phyloP scores from a whole-genome alignment of 2,888 invertebrate species.

The Notocelia uddmanniana region DNA sequence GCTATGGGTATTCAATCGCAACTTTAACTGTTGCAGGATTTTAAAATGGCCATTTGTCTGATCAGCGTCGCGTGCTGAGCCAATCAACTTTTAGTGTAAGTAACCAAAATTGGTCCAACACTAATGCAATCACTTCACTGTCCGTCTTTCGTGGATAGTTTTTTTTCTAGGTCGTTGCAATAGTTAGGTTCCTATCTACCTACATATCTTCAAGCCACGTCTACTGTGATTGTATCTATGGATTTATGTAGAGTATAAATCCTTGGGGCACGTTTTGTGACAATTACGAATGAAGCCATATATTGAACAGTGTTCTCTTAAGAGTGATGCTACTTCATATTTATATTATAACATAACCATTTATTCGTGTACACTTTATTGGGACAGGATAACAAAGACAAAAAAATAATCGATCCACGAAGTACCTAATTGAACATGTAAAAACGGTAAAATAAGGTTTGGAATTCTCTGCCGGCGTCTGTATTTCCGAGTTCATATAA shows the following conservation, averaged over 20 bases:
- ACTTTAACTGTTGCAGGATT: background rate
- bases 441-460: background rate
- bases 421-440: background rate
- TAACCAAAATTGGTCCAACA: too few relatives aligned
- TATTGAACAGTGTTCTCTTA: background rate
- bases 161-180: background rate
- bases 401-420: background rate
- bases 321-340: background rate
- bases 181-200: background rate
- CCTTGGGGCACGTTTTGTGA: background rate
- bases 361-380: background rate
- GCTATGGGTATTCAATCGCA: conserved; percentile 11
- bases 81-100: too few relatives aligned
- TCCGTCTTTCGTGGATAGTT: too few relatives aligned
- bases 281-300: background rate
- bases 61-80: background rate
- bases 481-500: too few relatives aligned
- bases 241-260: background rate
- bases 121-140: too few relatives aligned
- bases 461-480: too few relatives aligned
- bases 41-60: background rate
- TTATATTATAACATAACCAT: background rate
- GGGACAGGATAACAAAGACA: background rate
- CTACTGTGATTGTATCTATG: background rate
- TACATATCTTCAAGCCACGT: background rate